Conservation (phyloP, 2,113 vertebrate species). For the Barbus barbus region DNA sequence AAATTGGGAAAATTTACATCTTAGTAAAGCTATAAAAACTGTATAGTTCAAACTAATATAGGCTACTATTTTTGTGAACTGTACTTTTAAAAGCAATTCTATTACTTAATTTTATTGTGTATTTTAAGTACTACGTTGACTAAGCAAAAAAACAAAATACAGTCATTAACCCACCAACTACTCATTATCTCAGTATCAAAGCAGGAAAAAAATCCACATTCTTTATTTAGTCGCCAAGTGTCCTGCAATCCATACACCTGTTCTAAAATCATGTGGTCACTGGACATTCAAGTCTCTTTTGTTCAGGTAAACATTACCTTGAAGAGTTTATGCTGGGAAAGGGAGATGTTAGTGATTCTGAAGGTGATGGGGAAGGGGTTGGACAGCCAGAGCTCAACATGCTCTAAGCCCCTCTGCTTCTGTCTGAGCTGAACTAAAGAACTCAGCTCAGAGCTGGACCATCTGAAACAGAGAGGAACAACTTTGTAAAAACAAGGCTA, state of each 20-base stretch:
- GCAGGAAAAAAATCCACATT: not conserved
- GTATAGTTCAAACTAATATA: not conserved
- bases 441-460: constrained; percentile 73
- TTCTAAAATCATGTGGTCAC: too few relatives aligned
- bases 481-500: too few relatives aligned
- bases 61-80: not conserved
- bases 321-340: constrained; percentile 78
- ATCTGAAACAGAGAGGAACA: constrained; percentile 63
- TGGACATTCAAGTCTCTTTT: not conserved
- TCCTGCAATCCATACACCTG: too few relatives aligned
- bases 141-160: too few relatives aligned
- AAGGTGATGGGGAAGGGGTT: constrained; percentile 80
- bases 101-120: too few relatives aligned
- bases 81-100: not conserved
- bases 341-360: constrained; percentile 78
- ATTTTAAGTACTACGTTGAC: too few relatives aligned
- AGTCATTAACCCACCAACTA: too few relatives aligned
- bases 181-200: not conserved
- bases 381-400: constrained; percentile 87
- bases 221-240: not conserved
- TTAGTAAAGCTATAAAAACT: not conserved
- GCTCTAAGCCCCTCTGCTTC: constrained; percentile 71
- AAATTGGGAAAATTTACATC: not conserved
- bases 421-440: constrained; percentile 81
- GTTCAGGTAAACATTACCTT: constrained; percentile 73